A percentile compares a stretch with the other conserved stretches of the same genome.
Evolutionary conservation across 2,888 invertebrate species (phyloP).

Genomic region (Rosalia funebris): DNA sequence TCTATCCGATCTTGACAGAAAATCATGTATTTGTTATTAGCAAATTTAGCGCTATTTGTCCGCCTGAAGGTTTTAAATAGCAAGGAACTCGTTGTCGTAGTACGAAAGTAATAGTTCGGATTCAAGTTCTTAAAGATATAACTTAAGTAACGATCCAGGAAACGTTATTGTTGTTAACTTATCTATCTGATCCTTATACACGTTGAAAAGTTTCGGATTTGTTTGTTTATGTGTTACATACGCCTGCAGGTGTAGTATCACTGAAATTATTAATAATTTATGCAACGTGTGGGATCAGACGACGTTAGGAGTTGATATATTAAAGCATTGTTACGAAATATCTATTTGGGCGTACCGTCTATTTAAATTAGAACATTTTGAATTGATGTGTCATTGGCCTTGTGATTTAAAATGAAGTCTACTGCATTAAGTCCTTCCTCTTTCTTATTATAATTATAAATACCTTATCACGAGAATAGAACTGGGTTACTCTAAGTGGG

Average conservation of each 20-base stretch:
- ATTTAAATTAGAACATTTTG: not conserved
- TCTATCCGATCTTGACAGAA: not conserved
- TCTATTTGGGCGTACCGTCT: not conserved
- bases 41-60: not conserved
- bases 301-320: not conserved
- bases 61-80: not conserved
- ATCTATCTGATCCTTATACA: not conserved
- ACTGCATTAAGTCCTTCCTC: not conserved
- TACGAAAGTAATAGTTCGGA: no score
- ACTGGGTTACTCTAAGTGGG: not conserved
- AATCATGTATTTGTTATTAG: not conserved
- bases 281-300: not conserved
- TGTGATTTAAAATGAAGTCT: not conserved
- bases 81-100: not conserved
- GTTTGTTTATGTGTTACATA: not conserved
- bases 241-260: not conserved
- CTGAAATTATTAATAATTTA: not conserved
- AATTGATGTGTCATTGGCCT: conserved; percentile 2
- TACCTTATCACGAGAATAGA: not conserved
- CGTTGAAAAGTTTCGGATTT: not conserved
- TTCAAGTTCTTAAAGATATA: no score
- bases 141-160: no score
- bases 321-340: not conserved
- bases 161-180: no score
- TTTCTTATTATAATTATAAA: not conserved